phyloP scores from a whole-genome alignment of 2,113 vertebrate genomes.

The Ictalurus furcatus region DNA sequence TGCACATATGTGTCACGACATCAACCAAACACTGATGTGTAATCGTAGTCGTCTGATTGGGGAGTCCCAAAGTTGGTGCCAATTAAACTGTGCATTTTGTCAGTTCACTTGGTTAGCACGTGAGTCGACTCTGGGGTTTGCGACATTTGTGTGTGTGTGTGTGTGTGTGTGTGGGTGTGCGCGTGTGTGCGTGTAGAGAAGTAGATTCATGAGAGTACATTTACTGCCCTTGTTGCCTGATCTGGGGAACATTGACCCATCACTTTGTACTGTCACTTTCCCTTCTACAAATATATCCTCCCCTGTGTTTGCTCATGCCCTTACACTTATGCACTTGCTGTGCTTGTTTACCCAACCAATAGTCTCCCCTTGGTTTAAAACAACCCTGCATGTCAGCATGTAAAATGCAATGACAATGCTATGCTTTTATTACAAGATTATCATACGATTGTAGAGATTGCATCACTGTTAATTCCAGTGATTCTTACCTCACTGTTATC shows the following conservation, averaged over 20 bases:
- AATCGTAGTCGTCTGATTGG: background rate
- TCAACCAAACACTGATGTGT: background rate
- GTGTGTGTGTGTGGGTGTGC: background rate
- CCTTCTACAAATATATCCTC: constrained; percentile 70
- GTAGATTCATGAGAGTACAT: constrained; percentile 53
- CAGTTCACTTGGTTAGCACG: constrained; percentile 46
- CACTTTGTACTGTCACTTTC: constrained; percentile 72
- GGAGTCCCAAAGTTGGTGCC: background rate
- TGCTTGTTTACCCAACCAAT: constrained; percentile 46
- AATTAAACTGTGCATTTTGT: constrained; percentile 35
- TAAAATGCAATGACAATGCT: background rate
- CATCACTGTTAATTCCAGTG: background rate
- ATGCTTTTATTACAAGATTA: background rate
- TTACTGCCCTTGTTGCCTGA: constrained; percentile 64
- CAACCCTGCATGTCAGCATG: background rate
- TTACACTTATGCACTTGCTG: constrained; percentile 48
- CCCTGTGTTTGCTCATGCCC: constrained; percentile 69
- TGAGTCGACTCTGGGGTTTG: background rate
- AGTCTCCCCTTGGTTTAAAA: constrained; percentile 31
- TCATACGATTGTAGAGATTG: background rate
- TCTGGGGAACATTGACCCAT: constrained; percentile 75
- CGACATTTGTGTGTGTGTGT: constrained; percentile 1
- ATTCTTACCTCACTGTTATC: background rate
- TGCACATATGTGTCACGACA: background rate
- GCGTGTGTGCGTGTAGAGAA: background rate